phyloP scores from a whole-genome alignment of 2,797 vertebrate species.

The Momotus momota region DNA sequence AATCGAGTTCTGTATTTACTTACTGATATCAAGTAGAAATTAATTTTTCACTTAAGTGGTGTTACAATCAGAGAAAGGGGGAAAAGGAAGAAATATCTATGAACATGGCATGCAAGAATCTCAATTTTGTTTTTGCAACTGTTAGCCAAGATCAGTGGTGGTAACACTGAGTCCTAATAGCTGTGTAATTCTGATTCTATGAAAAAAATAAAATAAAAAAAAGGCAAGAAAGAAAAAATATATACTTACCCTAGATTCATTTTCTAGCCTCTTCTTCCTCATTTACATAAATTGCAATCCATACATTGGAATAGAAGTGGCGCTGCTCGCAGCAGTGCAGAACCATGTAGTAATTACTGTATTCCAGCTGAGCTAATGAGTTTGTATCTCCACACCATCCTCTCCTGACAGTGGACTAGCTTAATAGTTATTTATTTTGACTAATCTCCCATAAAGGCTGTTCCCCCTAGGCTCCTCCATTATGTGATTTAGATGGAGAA shows the following conservation, averaged over 20 bases:
- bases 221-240: no score
- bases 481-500: slow-evolving; percentile 59
- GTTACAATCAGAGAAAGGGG: not conserved
- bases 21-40: not conserved
- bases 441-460: slow-evolving; percentile 46
- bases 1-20: not conserved
- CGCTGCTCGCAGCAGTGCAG: not conserved
- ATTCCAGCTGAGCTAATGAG: slow-evolving; percentile 58
- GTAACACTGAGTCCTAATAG: not conserved
- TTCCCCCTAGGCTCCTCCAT: slow-evolving; percentile 30
- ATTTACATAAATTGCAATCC: slow-evolving; percentile 35
- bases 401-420: slow-evolving; percentile 24
- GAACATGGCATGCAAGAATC: not conserved
- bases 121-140: not conserved
- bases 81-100: not conserved
- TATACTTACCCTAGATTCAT: not conserved
- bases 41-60: not conserved
- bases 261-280: not conserved
- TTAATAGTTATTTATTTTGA: slow-evolving; percentile 66
- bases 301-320: not conserved
- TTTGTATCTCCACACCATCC: not conserved
- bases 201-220: not conserved
- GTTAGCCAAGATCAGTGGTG: not conserved
- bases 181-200: not conserved
- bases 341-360: slow-evolving; percentile 3